Evolutionary conservation across 2,797 vertebrate species (phyloP).

Genomic region (Sebastes oblongus): DNA sequence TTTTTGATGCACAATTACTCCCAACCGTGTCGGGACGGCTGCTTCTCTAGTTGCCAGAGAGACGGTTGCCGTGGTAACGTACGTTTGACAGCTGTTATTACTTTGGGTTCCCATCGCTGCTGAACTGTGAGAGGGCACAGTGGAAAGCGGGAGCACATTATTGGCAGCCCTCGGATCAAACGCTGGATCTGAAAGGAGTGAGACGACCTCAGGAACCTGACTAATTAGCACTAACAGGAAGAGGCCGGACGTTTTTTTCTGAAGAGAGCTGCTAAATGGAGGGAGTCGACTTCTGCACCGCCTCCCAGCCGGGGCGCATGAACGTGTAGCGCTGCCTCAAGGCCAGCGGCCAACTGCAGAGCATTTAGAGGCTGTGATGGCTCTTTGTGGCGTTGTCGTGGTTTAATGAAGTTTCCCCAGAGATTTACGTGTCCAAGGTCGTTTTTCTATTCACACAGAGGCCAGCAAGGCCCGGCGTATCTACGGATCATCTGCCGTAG

Average conservation of each 20-base stretch:
- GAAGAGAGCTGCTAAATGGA: conserved; percentile 34
- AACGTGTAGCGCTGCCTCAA: conserved; percentile 32
- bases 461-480: conserved; percentile 26
- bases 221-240: conserved; percentile 74
- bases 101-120: conserved; percentile 55
- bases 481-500: conserved; percentile 37
- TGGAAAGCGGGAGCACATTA: conserved; percentile 39
- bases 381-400: conserved; percentile 56
- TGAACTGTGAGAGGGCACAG: conserved; percentile 63
- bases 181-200: conserved; percentile 56
- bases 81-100: conserved; percentile 81
- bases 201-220: conserved; percentile 56
- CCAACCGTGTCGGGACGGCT: conserved; percentile 20
- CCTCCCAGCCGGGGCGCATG: conserved; percentile 19
- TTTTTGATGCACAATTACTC: conserved; percentile 21
- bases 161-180: conserved; percentile 48
- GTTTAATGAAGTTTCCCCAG: conserved; percentile 62
- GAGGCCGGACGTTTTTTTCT: conserved; percentile 12
- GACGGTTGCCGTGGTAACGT: conserved; percentile 85
- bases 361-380: conserved; percentile 43
- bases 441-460: conserved; percentile 59
- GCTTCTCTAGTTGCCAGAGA: conserved; percentile 65
- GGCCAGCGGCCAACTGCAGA: conserved; percentile 33
- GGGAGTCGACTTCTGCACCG: conserved; percentile 28
- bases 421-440: conserved; percentile 72